Percentiles rank a stretch among this genome's conserved stretches.
Evolutionary conservation across 1,140 invertebrate genomes (phyloP).

Genomic region (Euwallacea fornicatus): DNA sequence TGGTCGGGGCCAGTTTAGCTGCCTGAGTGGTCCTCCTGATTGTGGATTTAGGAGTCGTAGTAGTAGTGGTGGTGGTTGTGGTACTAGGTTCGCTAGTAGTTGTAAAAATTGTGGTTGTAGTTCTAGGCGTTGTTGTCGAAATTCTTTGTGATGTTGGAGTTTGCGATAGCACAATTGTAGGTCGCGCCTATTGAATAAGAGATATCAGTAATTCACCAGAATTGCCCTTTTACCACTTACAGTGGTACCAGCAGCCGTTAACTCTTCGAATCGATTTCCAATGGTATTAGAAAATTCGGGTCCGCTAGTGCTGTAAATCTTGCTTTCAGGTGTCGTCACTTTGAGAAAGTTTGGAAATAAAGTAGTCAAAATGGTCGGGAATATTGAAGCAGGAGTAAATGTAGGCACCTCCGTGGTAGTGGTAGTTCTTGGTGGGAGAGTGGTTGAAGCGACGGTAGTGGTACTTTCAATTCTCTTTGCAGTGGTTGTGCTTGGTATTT

Average conservation of each 20-base stretch:
- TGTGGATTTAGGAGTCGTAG: slow-evolving; percentile 16
- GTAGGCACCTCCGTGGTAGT: slow-evolving; percentile 35
- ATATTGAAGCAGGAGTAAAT: slow-evolving; percentile 20
- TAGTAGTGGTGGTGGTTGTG: slow-evolving; percentile 25
- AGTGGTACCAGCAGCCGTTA: slow-evolving; percentile 30
- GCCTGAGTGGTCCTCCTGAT: slow-evolving; percentile 30
- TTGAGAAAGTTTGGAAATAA: slow-evolving; percentile 42
- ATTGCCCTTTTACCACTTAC: slow-evolving; percentile 9
- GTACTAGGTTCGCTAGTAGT: slow-evolving; percentile 14
- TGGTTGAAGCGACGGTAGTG: slow-evolving; percentile 13
- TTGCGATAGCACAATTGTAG: slow-evolving; percentile 33
- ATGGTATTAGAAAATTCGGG: slow-evolving; percentile 33
- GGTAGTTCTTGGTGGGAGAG: slow-evolving; percentile 26
- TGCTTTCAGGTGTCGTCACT: slow-evolving; percentile 12
- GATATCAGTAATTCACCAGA: not conserved
- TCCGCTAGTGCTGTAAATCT: no score
- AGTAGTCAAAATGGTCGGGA: slow-evolving; percentile 39
- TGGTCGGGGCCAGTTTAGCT: slow-evolving; percentile 12
- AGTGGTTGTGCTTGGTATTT: slow-evolving; percentile 27
- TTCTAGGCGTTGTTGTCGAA: slow-evolving; percentile 29
- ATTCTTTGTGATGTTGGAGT: slow-evolving; percentile 33
- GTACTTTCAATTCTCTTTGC: slow-evolving; percentile 16
- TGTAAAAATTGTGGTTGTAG: slow-evolving; percentile 23
- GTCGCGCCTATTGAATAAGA: slow-evolving; percentile 28
- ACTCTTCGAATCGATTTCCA: slow-evolving; percentile 16